phyloP scores from a whole-genome alignment of 2,888 invertebrate species.

The Crossocerus cetratus region DNA sequence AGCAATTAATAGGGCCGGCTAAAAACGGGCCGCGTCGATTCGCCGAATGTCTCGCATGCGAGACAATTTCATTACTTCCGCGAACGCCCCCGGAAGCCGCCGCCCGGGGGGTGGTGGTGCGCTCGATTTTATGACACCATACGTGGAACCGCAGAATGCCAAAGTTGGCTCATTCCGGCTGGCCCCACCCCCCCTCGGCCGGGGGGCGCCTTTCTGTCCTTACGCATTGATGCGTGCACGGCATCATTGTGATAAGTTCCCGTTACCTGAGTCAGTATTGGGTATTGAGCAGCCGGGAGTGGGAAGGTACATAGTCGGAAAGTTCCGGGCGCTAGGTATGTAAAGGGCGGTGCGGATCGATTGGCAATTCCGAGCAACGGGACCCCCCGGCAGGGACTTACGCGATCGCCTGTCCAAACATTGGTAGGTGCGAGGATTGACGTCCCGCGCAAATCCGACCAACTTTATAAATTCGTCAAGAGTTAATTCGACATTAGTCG shows the following conservation, averaged over 20 bases:
- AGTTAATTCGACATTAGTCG: constrained; percentile 24
- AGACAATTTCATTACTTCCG: not conserved
- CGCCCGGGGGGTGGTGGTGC: not conserved
- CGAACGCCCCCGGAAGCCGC: not conserved
- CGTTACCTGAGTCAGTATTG: not conserved
- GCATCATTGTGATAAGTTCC: not conserved
- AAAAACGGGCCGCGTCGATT: too few relatives aligned
- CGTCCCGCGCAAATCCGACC: constrained; percentile 10
- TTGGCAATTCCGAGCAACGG: not conserved
- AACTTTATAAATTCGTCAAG: constrained; percentile 30
- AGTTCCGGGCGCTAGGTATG: not conserved
- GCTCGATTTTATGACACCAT: not conserved
- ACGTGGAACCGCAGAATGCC: not conserved
- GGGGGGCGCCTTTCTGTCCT: too few relatives aligned
- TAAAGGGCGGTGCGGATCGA: not conserved
- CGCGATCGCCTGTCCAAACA: constrained; percentile 33
- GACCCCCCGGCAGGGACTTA: constrained; percentile 23
- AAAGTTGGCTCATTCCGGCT: too few relatives aligned
- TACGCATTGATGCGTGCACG: not conserved
- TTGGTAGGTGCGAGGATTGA: constrained; percentile 2
- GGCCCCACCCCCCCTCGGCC: too few relatives aligned
- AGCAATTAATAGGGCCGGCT: too few relatives aligned
- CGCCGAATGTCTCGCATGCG: not conserved
- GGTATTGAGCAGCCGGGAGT: not conserved
- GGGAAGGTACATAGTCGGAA: not conserved